phyloP scores from a whole-genome alignment of 1,140 invertebrate species.

The Aphelinus atriplicis region DNA sequence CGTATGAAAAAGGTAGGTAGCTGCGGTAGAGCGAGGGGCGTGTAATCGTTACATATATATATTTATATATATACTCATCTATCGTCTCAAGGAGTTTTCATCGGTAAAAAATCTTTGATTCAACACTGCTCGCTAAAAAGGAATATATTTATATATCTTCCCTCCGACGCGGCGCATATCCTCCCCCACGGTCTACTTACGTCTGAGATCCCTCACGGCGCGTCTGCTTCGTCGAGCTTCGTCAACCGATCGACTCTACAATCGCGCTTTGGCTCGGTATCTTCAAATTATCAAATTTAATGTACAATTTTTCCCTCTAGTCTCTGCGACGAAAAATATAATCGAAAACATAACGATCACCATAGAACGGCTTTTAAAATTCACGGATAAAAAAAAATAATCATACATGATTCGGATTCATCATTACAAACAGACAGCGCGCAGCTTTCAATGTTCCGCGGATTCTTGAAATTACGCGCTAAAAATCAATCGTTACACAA shows the following conservation, averaged over 20 bases:
- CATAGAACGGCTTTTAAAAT: not conserved
- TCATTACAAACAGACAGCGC: too few species aligned
- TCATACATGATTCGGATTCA: too few species aligned
- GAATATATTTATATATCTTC: constrained; percentile 6
- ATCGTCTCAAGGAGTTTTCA: constrained; percentile 14
- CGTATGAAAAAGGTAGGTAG: constrained; percentile 30
- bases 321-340: not conserved
- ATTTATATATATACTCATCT: too few species aligned
- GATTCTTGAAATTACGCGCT: too few species aligned
- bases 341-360: constrained; percentile 17
- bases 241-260: constrained; percentile 5
- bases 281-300: constrained; percentile 24
- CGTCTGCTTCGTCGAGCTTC: not conserved
- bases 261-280: constrained; percentile 22
- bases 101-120: constrained; percentile 43
- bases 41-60: constrained; percentile 12
- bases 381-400: too few species aligned
- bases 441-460: too few species aligned
- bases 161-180: not conserved
- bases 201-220: not conserved
- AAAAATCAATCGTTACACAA: not conserved
- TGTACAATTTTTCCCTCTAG: constrained; percentile 20
- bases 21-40: constrained; percentile 2
- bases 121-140: constrained; percentile 39
- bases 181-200: not conserved